A percentile compares a stretch with the other conserved stretches of the same genome.
phyloP scores from a whole-genome alignment of 2,888 invertebrate species.

The Catocala fraxini region DNA sequence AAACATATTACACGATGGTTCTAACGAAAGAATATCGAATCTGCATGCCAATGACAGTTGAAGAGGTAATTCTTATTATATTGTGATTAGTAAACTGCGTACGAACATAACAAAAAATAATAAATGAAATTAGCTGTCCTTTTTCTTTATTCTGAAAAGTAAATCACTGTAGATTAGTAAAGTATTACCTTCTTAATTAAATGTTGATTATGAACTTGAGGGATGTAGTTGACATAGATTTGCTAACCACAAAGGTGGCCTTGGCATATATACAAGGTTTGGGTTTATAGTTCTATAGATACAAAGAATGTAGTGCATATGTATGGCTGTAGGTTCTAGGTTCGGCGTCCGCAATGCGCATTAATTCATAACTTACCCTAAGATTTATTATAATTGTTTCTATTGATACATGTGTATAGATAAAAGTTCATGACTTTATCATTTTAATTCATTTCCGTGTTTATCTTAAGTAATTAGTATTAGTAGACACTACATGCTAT shows the following conservation, averaged over 20 bases:
- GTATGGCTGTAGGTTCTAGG: slow-evolving; percentile 19
- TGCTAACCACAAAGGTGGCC: slow-evolving; percentile 12
- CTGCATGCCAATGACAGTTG: slow-evolving; percentile 96
- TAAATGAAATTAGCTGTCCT: not conserved
- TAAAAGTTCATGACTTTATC: slow-evolving; percentile 22
- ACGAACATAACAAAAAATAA: not conserved
- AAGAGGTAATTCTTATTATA: slow-evolving; percentile 90
- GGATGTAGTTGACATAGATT: not conserved
- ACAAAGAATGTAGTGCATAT: slow-evolving; percentile 4
- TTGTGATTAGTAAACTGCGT: not conserved
- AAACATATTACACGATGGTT: slow-evolving; percentile 88
- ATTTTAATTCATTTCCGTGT: slow-evolving; percentile 15
- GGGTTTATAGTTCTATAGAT: slow-evolving; percentile 6
- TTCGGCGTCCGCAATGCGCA: slow-evolving; percentile 23
- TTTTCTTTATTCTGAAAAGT: too few relatives aligned
- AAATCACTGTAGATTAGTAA: too few relatives aligned
- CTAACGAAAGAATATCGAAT: slow-evolving; percentile 96
- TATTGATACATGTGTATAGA: not conserved
- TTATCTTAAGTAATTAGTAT: slow-evolving; percentile 13
- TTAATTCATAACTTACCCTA: slow-evolving; percentile 1
- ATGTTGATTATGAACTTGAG: not conserved
- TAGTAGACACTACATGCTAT: slow-evolving; percentile 15
- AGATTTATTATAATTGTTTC: not conserved
- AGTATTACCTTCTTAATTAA: not conserved
- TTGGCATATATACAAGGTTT: slow-evolving; percentile 19